Evolutionary conservation across 2,113 vertebrate genomes (phyloP).

Genomic region (Elephas maximus): DNA sequence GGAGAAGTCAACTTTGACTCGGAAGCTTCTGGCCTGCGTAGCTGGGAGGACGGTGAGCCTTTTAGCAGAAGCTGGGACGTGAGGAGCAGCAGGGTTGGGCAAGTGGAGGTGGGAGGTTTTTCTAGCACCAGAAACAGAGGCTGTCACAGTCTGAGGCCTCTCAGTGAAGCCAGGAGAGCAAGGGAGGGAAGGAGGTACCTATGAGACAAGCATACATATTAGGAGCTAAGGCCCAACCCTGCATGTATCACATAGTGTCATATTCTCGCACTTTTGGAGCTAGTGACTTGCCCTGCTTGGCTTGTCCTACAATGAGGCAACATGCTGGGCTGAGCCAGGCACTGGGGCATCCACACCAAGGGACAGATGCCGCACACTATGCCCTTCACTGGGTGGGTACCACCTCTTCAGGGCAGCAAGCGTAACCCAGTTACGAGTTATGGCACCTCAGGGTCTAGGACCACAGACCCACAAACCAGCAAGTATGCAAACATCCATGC

Average conservation of each 20-base stretch:
- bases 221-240: neutral
- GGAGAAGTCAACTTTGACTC: fast-evolving
- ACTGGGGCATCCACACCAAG: neutral
- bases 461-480: neutral
- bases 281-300: neutral
- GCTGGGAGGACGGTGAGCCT: neutral
- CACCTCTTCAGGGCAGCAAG: neutral
- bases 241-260: neutral
- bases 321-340: neutral
- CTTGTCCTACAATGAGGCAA: conserved; percentile 7
- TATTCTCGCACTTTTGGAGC: fast-evolving
- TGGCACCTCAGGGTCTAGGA: neutral
- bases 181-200: neutral
- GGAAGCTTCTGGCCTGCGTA: neutral
- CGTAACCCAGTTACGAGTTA: neutral
- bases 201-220: no score
- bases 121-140: neutral
- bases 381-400: neutral
- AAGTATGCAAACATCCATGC: neutral
- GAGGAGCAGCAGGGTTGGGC: neutral
- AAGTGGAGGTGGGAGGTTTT: neutral
- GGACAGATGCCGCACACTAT: neutral
- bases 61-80: neutral
- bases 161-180: no score
- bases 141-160: neutral